phyloP scores from a whole-genome alignment of 2,888 invertebrate genomes.

The Brenthis hecate region DNA sequence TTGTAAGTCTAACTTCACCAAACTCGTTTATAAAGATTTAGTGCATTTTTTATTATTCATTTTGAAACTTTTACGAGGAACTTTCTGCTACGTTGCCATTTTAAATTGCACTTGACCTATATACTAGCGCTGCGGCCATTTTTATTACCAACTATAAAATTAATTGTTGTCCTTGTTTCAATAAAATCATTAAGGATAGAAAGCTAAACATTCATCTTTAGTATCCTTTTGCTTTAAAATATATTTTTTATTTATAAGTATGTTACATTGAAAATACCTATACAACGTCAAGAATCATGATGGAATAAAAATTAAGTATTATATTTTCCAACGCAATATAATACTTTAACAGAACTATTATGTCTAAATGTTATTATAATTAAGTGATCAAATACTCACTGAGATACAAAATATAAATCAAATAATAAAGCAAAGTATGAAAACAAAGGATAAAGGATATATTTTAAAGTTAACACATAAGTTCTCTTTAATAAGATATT shows the following conservation, averaged over 20 bases:
- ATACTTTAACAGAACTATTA: too few relatives aligned
- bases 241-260: neutral
- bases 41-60: neutral
- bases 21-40: neutral
- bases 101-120: conserved; percentile 25
- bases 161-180: conserved; percentile 23
- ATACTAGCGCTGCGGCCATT: conserved; percentile 13
- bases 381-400: too few relatives aligned
- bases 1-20: too few relatives aligned
- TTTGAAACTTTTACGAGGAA: neutral
- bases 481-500: neutral
- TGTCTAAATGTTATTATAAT: too few relatives aligned
- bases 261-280: too few relatives aligned
- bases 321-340: too few relatives aligned
- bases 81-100: neutral
- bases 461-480: neutral
- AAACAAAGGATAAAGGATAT: neutral
- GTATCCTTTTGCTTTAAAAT: neutral
- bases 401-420: too few relatives aligned
- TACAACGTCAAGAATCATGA: too few relatives aligned
- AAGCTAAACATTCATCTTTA: conserved; percentile 7
- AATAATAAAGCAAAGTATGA: too few relatives aligned
- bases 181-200: conserved; percentile 15
- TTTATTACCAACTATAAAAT: conserved; percentile 18
- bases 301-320: too few relatives aligned